Evolutionary conservation across 2,113 vertebrate species (phyloP).

Genomic region (Oreochromis niloticus): DNA sequence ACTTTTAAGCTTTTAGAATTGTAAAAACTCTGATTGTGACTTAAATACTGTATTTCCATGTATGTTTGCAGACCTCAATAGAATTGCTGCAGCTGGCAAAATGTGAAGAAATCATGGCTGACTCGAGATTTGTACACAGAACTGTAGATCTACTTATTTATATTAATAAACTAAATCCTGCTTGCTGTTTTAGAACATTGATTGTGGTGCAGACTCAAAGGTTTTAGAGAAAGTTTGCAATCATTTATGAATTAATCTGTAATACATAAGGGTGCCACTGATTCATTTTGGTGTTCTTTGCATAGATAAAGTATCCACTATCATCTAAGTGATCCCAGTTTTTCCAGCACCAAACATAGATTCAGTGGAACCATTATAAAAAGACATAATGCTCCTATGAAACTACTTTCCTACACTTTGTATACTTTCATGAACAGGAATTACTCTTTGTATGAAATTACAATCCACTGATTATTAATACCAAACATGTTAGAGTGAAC

Average conservation of each 20-base stretch:
- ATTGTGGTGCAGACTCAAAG: neutral
- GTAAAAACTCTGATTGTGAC: neutral
- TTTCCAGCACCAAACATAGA: neutral
- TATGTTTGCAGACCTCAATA: neutral
- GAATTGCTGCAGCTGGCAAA: neutral
- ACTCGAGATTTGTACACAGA: fast-evolving
- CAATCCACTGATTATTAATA: neutral
- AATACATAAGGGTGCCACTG: neutral
- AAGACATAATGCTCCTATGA: neutral
- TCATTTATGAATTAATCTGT: neutral
- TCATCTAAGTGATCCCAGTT: neutral
- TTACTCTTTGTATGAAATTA: neutral
- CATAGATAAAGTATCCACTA: neutral
- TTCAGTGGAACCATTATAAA: fast-evolving
- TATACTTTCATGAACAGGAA: neutral
- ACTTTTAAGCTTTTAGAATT: neutral
- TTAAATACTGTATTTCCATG: neutral
- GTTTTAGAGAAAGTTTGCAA: neutral
- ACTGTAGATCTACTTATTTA: neutral
- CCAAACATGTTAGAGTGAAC: neutral
- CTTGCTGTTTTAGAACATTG: neutral
- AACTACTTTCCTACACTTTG: neutral
- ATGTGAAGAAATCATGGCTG: neutral
- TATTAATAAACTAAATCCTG: fast-evolving
- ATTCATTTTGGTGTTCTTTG: neutral